Conservation (phyloP, 2,113 vertebrate genomes). For the Pao palembangensis region DNA sequence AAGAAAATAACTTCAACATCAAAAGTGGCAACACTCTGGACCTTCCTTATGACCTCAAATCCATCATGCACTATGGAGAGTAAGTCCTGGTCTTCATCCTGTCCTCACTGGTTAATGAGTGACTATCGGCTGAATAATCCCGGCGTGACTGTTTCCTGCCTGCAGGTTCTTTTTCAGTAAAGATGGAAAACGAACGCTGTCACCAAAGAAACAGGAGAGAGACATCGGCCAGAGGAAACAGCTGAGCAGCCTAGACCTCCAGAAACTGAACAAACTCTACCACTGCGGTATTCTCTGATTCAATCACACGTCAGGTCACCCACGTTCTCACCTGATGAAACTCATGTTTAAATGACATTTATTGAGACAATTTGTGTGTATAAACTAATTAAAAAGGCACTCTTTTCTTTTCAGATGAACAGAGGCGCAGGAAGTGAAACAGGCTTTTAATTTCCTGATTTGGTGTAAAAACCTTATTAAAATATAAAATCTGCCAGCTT, state of each 20-base stretch:
- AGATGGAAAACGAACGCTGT: constrained; percentile 15
- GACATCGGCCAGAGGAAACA: constrained; percentile 37
- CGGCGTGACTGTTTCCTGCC: background rate
- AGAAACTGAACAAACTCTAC: constrained; percentile 43
- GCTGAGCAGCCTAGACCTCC: constrained; percentile 30
- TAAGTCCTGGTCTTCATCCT: constrained; percentile 16
- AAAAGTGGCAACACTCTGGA: constrained; percentile 16
- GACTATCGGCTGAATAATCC: background rate
- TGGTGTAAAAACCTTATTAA: background rate
- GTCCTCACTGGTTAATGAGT: background rate
- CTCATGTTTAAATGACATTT: background rate
- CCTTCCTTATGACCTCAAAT: constrained; percentile 34
- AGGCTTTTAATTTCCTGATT: background rate
- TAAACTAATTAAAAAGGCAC: background rate
- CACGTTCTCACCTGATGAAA: background rate
- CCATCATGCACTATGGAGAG: constrained; percentile 54
- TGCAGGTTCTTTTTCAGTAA: constrained; percentile 34
- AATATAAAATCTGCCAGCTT: background rate
- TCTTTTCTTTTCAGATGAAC: background rate
- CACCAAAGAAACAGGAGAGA: background rate
- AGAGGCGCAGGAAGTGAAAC: background rate
- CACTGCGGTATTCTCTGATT: constrained; percentile 15
- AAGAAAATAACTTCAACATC: constrained; percentile 11
- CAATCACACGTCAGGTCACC: no score
- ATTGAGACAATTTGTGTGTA: no score